Evolutionary conservation across 1,140 invertebrate genomes (phyloP), one percentile per base, ranked within the genome.

Genomic region (Eurosta solidaginis): DNA sequence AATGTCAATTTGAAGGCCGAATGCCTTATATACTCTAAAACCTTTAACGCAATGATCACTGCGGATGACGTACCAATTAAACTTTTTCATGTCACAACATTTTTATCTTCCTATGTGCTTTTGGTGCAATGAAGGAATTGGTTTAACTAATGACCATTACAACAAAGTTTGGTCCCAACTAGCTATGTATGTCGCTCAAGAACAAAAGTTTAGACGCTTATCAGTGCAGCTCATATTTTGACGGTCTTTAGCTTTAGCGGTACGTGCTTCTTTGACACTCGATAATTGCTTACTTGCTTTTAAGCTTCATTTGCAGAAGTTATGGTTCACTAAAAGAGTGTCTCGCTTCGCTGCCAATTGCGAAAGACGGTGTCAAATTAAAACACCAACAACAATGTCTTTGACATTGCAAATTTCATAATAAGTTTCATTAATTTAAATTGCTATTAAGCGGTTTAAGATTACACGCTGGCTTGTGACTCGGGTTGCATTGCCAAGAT

Each of bases 21-120:
- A 68, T 68, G 27, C 7, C 59, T 68, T 68, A 40, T 68, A 68
- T 68, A 68, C 59, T 68, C 33, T 6, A n/a, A n/a, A n/a, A n/a
- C n/a, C n/a, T n/a, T n/a, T 59, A 9, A 20, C 33, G n/a, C 29
- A 68, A 68, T 68, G 10, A 0, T 5, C 2, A 54, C 3, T 12
- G 27, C 5, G 2, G 2, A 17, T 12, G 2, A n/a, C 7, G 12
- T 12, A 47, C 4, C 9, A 47, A 12, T 17, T 47, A n/a, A 14
- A 47, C 12, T 47, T 47, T 47, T 12, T n/a, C 14, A 47, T 47
- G 14, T n/a, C n/a, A n/a, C n/a, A n/a, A n/a, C 14, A 17, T n/a
- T 47, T 12, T 47, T 47, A 47, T 47, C 45, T 17, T 14, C 12
- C 4, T 14, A 47, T 47, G 45, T 47, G 45, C 45, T 14, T 47